Percentiles rank a stretch among this genome's conserved stretches.
phyloP scores from a whole-genome alignment of 2,113 vertebrate genomes.

The Brachionichthys hirsutus region DNA sequence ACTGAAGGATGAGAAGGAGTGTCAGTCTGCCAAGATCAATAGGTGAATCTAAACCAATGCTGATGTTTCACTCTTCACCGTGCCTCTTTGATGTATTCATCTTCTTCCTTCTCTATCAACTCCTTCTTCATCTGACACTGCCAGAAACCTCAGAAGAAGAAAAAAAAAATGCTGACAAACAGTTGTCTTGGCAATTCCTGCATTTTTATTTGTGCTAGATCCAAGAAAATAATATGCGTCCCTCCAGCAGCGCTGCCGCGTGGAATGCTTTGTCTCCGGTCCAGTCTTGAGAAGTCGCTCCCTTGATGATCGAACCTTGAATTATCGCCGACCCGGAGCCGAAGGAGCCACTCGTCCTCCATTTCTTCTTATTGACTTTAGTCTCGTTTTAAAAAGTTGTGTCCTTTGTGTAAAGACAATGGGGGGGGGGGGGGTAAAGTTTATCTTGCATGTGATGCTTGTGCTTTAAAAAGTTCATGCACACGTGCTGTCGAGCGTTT shows the following conservation, averaged over 20 bases:
- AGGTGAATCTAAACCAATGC: slow-evolving; percentile 72
- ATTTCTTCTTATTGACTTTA: slow-evolving; percentile 14
- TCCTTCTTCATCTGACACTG: slow-evolving; percentile 66
- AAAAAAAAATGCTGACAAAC: slow-evolving; percentile 76
- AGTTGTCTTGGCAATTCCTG: slow-evolving; percentile 52
- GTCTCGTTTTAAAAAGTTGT: slow-evolving; percentile 36
- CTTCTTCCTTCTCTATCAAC: slow-evolving; percentile 62
- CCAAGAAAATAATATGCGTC: slow-evolving; percentile 28
- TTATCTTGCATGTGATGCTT: too few relatives aligned
- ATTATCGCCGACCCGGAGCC: slow-evolving; percentile 16
- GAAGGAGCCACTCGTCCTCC: slow-evolving; percentile 11
- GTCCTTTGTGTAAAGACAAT: too few relatives aligned
- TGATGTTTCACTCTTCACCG: slow-evolving; percentile 69
- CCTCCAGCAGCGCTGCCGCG: slow-evolving; percentile 23
- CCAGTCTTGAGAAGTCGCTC: slow-evolving; percentile 11
- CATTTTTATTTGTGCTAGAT: slow-evolving; percentile 62
- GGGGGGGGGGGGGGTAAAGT: too few relatives aligned
- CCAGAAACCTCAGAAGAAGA: slow-evolving; percentile 62
- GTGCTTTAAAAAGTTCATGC: too few relatives aligned
- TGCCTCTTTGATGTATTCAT: slow-evolving; percentile 68
- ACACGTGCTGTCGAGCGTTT: too few relatives aligned
- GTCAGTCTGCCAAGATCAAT: slow-evolving; percentile 78
- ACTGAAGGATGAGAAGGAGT: slow-evolving; percentile 65
- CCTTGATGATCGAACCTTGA: slow-evolving; percentile 15
- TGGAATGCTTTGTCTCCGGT: slow-evolving; percentile 36